Conservation (phyloP, 2,888 invertebrate species). For the Netelia virgata region DNA sequence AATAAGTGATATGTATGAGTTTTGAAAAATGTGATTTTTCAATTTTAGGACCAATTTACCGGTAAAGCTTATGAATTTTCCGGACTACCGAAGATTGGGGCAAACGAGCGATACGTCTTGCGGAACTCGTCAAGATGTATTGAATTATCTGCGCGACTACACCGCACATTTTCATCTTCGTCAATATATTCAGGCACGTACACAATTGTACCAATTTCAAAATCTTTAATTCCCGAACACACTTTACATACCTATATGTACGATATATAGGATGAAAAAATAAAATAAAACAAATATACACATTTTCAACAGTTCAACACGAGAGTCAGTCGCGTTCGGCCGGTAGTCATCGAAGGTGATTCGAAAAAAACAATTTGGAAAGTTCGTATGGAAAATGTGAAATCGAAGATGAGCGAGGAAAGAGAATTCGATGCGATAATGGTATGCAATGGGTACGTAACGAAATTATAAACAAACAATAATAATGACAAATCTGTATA, state of each 20-base stretch:
- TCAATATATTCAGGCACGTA: constrained; percentile 88
- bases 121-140: constrained; percentile 88
- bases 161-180: constrained; percentile 88
- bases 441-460: constrained; percentile 88
- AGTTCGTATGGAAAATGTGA: constrained; percentile 85
- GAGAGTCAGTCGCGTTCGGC: constrained; percentile 85
- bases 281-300: constrained; percentile 34
- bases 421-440: constrained; percentile 88
- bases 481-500: background rate
- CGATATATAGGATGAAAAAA: background rate
- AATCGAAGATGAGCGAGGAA: constrained; percentile 83
- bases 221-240: no score
- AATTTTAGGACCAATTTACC: constrained; percentile 90
- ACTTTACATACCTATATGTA: background rate
- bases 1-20: background rate
- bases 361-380: constrained; percentile 83
- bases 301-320: constrained; percentile 84
- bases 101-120: constrained; percentile 87
- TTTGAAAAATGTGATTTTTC: no score
- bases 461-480: background rate
- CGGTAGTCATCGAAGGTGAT: constrained; percentile 74
- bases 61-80: constrained; percentile 92
- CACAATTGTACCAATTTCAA: background rate
- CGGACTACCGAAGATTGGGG: constrained; percentile 89
- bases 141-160: constrained; percentile 89